Conservation (phyloP, 1,140 invertebrate genomes). For the Homarus americanus region DNA sequence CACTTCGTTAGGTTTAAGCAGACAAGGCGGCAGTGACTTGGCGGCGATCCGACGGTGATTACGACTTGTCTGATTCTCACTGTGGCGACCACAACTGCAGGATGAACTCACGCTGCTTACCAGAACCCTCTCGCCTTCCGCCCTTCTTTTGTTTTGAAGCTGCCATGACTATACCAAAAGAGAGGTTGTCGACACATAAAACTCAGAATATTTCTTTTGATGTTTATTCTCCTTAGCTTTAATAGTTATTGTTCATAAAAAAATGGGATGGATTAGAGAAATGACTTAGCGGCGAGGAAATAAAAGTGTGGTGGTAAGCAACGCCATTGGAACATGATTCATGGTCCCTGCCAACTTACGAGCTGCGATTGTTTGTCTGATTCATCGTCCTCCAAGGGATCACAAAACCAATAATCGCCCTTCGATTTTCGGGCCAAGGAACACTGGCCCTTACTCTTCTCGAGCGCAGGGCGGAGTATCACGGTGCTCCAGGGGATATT, state of each 20-base stretch:
- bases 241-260: background rate
- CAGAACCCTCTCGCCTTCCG: no score
- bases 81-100: background rate
- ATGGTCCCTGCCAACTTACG: constrained; percentile 69
- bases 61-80: constrained; percentile 24
- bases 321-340: constrained; percentile 55
- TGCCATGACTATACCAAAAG: background rate
- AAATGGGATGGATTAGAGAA: background rate
- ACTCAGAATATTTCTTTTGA: background rate
- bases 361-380: constrained; percentile 69
- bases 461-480: constrained; percentile 36
- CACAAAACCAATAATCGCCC: constrained; percentile 69
- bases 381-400: constrained; percentile 52
- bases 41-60: constrained; percentile 58
- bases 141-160: background rate
- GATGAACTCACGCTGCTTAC: background rate
- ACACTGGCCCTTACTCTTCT: background rate
- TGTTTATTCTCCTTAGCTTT: background rate
- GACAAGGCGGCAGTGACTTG: constrained; percentile 58
- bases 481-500: background rate
- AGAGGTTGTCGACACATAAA: background rate
- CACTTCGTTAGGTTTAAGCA: constrained; percentile 69
- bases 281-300: background rate
- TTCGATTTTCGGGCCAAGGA: constrained; percentile 55
- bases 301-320: background rate